phyloP scores from a whole-genome alignment of 1,140 invertebrate genomes.

The Drosophila obscura region DNA sequence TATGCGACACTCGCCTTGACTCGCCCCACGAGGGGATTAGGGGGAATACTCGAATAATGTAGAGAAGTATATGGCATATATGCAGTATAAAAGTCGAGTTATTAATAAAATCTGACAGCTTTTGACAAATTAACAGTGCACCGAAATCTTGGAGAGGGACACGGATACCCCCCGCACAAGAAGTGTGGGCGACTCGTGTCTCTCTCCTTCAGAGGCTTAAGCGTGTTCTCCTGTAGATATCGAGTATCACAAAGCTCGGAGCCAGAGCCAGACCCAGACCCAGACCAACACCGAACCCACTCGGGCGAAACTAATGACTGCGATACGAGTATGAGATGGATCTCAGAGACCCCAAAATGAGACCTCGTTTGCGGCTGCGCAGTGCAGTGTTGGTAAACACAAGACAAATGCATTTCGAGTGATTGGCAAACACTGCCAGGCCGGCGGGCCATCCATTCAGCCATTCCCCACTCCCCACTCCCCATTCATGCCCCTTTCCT shows the following conservation, averaged over 20 bases:
- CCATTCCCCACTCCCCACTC: slow-evolving; percentile 16
- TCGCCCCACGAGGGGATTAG: not conserved
- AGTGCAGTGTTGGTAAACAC: slow-evolving; percentile 20
- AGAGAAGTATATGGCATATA: slow-evolving; percentile 1
- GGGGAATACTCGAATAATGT: slow-evolving; percentile 6
- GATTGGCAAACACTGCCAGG: slow-evolving; percentile 64
- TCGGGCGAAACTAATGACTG: slow-evolving; percentile 64
- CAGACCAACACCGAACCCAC: slow-evolving; percentile 18
- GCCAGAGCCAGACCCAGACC: slow-evolving; percentile 15
- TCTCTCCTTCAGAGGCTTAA: slow-evolving; percentile 40
- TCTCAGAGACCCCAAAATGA: slow-evolving; percentile 28
- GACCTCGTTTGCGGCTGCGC: slow-evolving; percentile 2
- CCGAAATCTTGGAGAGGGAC: slow-evolving; percentile 39
- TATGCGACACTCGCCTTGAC: slow-evolving; percentile 59
- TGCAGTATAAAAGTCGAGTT: slow-evolving; percentile 23
- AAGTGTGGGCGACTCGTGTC: slow-evolving; percentile 71
- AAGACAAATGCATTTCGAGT: slow-evolving; percentile 72
- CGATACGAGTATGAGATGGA: slow-evolving; percentile 8
- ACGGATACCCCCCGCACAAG: slow-evolving; percentile 16
- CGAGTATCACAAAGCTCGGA: slow-evolving; percentile 61
- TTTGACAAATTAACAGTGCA: slow-evolving; percentile 74
- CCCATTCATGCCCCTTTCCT: slow-evolving; percentile 29
- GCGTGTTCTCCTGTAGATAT: slow-evolving; percentile 45
- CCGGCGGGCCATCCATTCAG: not conserved
- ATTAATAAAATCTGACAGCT: slow-evolving; percentile 72